Evolutionary conservation across 2,888 invertebrate species (phyloP).

Genomic region (Tromatobia lineatoria): DNA sequence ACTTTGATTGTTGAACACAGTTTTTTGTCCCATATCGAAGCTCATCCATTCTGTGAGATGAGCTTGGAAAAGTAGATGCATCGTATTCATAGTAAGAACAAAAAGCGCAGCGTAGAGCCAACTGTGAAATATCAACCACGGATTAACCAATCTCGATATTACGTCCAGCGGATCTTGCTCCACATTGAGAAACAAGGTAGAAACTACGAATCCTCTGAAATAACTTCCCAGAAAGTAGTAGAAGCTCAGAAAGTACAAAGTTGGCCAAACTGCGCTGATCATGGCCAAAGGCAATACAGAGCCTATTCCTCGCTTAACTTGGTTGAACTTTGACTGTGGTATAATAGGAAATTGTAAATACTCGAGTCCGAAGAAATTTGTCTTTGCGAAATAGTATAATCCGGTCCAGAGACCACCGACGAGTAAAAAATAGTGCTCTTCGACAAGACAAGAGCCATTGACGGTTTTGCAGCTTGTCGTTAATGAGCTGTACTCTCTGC

Average conservation of each 20-base stretch:
- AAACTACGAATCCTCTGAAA: slow-evolving; percentile 86
- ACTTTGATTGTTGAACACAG: slow-evolving; percentile 77
- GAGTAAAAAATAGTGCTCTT: slow-evolving; percentile 89
- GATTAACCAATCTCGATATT: slow-evolving; percentile 85
- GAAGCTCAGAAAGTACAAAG: slow-evolving; percentile 87
- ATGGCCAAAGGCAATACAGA: slow-evolving; percentile 88
- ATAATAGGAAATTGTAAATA: slow-evolving; percentile 90
- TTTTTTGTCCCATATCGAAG: slow-evolving; percentile 88
- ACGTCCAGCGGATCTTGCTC: slow-evolving; percentile 87
- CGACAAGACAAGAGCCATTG: slow-evolving; percentile 88
- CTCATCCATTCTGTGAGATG: slow-evolving; percentile 90
- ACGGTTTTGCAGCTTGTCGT: slow-evolving; percentile 86
- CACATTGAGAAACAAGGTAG: slow-evolving; percentile 87
- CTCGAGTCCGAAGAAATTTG: slow-evolving; percentile 87
- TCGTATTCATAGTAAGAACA: slow-evolving; percentile 90
- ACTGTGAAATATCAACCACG: slow-evolving; percentile 88
- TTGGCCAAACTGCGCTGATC: slow-evolving; percentile 88
- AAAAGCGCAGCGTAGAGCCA: slow-evolving; percentile 91
- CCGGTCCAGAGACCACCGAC: slow-evolving; percentile 89
- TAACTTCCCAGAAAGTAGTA: slow-evolving; percentile 89
- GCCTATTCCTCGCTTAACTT: slow-evolving; percentile 88
- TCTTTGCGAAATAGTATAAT: slow-evolving; percentile 87
- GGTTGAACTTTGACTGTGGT: slow-evolving; percentile 90
- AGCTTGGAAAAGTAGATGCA: slow-evolving; percentile 90
- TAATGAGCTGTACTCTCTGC: slow-evolving; percentile 87